Conservation (phyloP, 2,797 vertebrate species). For the Dipus sagitta region DNA sequence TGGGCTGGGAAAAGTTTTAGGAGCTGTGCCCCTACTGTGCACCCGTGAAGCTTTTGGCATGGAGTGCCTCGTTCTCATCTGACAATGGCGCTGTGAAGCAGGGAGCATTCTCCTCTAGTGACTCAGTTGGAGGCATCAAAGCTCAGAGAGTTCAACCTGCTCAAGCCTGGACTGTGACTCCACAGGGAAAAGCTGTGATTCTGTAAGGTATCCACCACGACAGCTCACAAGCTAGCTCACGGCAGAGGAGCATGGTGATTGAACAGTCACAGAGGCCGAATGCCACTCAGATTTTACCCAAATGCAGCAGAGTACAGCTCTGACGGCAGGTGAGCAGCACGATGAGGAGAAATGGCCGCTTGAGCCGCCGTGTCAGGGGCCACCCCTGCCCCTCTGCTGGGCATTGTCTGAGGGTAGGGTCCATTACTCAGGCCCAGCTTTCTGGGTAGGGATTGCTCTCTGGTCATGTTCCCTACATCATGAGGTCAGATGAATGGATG, state of each 20-base stretch:
- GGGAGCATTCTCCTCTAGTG: not conserved
- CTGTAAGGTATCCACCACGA: not conserved
- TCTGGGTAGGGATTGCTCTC: not conserved
- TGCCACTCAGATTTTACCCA: not conserved
- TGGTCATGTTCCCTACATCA: not conserved
- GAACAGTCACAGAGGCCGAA: not conserved
- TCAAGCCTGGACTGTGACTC: not conserved
- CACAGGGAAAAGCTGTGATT: not conserved
- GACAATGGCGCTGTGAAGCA: fast-evolving
- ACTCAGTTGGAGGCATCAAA: not conserved
- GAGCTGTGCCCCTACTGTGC: not conserved
- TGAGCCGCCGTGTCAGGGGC: not conserved
- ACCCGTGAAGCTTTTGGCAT: no score
- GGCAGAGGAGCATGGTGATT: not conserved
- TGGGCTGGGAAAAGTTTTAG: not conserved
- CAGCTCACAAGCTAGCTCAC: not conserved
- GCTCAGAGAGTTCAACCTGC: not conserved
- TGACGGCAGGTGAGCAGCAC: no score
- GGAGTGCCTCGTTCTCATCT: not conserved
- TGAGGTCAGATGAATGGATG: not conserved
- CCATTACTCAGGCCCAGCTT: not conserved
- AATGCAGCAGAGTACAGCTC: not conserved
- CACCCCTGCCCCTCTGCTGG: not conserved
- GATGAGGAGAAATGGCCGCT: not conserved
- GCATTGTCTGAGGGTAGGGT: fast-evolving